Evolutionary conservation across 2,888 invertebrate genomes (phyloP).

Genomic region (Andrena hattorfiana): DNA sequence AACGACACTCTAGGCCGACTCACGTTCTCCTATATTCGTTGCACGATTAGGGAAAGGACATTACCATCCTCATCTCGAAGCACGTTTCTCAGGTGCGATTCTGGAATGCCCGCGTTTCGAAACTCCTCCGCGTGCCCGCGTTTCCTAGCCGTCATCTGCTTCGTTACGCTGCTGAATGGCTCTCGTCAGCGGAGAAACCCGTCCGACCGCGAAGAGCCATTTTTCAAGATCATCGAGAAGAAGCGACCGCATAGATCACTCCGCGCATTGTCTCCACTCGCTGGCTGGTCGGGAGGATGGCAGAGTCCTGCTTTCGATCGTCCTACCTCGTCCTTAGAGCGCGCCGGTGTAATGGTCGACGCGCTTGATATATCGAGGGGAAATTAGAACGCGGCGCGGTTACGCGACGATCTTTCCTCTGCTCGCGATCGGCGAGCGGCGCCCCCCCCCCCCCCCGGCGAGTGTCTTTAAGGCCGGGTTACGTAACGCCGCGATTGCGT

Average conservation of each 20-base stretch:
- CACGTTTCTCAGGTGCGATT: slow-evolving; percentile 5
- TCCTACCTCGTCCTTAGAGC: slow-evolving; percentile 10
- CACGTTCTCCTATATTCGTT: too few species aligned
- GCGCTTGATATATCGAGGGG: slow-evolving; percentile 39
- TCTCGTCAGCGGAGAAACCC: slow-evolving; percentile 60
- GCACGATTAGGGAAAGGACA: too few species aligned
- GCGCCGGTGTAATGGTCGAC: not conserved
- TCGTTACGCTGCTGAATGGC: slow-evolving; percentile 58
- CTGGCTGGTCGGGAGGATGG: not conserved
- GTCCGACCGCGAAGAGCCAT: slow-evolving; percentile 38
- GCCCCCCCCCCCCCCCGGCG: slow-evolving; percentile 42
- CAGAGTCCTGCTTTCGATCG: slow-evolving; percentile 30
- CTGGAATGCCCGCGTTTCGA: slow-evolving; percentile 34
- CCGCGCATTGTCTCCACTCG: slow-evolving; percentile 46
- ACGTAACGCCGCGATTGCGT: slow-evolving; percentile 81
- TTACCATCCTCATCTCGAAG: not conserved
- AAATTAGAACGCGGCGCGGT: slow-evolving; percentile 65
- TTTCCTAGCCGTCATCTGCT: slow-evolving; percentile 49
- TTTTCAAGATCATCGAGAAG: slow-evolving; percentile 66
- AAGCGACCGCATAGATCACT: slow-evolving; percentile 58
- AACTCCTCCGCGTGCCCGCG: slow-evolving; percentile 35
- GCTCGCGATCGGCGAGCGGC: slow-evolving; percentile 14
- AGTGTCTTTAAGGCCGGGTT: slow-evolving; percentile 71
- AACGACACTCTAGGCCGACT: too few species aligned
- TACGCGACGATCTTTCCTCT: slow-evolving; percentile 61